phyloP scores from a whole-genome alignment of 2,113 vertebrate species.

The Pholis gunnellus region DNA sequence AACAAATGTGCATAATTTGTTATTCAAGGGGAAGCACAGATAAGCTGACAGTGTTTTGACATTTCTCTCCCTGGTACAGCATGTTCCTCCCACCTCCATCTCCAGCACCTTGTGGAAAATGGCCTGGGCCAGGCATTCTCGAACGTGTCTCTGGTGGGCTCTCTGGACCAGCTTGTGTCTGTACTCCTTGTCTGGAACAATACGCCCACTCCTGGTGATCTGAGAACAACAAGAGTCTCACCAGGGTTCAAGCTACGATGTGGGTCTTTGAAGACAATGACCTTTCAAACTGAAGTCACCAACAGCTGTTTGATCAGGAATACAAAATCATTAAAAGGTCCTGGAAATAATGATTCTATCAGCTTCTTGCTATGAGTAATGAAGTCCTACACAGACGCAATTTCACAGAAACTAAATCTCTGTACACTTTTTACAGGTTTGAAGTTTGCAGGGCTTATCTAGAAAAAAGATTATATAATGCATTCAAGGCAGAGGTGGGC shows the following conservation, averaged over 20 bases:
- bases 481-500: neutral
- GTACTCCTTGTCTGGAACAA: conserved; percentile 94
- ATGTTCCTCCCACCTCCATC: conserved; percentile 86
- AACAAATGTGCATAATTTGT: conserved; percentile 28
- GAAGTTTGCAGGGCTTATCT: neutral
- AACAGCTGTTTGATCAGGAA: neutral
- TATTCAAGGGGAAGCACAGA: conserved; percentile 16
- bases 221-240: conserved; percentile 57
- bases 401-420: neutral
- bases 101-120: conserved; percentile 92
- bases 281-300: neutral
- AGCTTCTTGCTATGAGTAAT: neutral
- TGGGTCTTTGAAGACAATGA: neutral
- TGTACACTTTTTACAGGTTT: neutral
- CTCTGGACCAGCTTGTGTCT: conserved; percentile 85
- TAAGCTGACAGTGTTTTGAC: neutral
- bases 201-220: conserved; percentile 93
- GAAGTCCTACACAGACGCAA: neutral
- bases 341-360: too few species aligned
- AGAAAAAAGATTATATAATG: neutral
- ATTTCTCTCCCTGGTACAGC: neutral
- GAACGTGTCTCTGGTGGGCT: conserved; percentile 86
- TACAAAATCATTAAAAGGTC: neutral
- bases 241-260: neutral
- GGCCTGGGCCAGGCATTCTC: conserved; percentile 89